A percentile compares a stretch with the other conserved stretches of the same genome.
phyloP scores from a whole-genome alignment of 2,113 vertebrate genomes.

The Vulpes vulpes region DNA sequence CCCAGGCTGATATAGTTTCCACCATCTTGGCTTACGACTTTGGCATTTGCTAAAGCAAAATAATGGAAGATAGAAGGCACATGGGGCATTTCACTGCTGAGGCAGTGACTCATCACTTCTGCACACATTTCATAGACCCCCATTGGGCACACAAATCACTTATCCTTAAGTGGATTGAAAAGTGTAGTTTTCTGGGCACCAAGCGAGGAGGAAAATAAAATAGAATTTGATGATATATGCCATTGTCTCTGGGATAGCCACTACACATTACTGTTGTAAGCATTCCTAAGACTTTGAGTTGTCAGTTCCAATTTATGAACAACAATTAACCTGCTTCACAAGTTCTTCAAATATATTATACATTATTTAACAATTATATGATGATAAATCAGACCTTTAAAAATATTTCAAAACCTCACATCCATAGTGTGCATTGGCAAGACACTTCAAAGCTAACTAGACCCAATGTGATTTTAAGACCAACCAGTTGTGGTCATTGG shows the following conservation, averaged over 20 bases:
- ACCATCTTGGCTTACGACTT: neutral
- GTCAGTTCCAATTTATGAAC: neutral
- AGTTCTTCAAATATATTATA: neutral
- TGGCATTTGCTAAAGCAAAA: neutral
- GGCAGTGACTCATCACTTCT: neutral
- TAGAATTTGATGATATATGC: neutral
- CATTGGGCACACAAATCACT: neutral
- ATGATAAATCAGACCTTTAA: neutral
- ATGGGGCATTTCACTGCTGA: neutral
- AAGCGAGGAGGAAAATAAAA: neutral
- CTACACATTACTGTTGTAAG: neutral
- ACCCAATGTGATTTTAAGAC: neutral
- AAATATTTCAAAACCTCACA: neutral
- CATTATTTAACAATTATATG: neutral
- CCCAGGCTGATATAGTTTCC: neutral
- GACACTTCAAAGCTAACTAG: neutral
- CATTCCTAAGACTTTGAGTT: neutral
- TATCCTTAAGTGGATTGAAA: neutral
- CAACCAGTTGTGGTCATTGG: neutral
- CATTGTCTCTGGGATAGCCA: neutral
- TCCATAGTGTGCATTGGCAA: neutral
- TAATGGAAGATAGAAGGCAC: neutral
- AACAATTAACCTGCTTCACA: neutral
- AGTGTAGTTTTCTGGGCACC: neutral
- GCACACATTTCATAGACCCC: neutral